phyloP scores from a whole-genome alignment of 2,888 invertebrate genomes.

The Eilema depressum region DNA sequence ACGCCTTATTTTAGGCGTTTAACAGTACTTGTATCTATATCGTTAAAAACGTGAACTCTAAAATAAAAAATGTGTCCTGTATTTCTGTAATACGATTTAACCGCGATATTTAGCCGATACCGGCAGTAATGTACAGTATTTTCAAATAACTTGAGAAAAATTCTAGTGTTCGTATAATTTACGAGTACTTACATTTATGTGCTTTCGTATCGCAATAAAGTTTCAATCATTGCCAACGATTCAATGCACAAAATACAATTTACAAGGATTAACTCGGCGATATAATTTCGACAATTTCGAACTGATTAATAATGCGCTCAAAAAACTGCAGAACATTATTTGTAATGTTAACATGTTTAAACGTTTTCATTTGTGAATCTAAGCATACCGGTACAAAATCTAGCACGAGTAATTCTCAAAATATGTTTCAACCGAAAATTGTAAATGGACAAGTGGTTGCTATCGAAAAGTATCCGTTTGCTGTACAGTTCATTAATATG shows the following conservation, averaged over 20 bases:
- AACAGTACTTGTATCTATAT: too few relatives aligned
- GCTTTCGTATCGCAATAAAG: not conserved
- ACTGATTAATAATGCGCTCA: not conserved
- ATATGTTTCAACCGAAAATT: conserved; percentile 52
- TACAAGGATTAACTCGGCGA: not conserved
- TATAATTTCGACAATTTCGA: not conserved
- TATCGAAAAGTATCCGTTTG: conserved; percentile 61
- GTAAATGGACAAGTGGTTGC: conserved; percentile 62
- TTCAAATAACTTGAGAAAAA: not conserved
- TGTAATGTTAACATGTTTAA: not conserved
- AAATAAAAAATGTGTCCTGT: too few relatives aligned
- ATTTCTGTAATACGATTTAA: too few relatives aligned
- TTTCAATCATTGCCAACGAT: conserved; percentile 1
- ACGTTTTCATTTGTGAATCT: not conserved
- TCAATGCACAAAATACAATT: not conserved
- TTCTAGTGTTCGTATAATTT: not conserved
- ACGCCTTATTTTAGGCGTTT: too few relatives aligned
- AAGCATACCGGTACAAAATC: not conserved
- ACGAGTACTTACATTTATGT: not conserved
- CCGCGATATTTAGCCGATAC: too few relatives aligned
- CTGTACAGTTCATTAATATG: conserved; percentile 67
- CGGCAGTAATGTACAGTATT: too few relatives aligned
- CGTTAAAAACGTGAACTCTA: too few relatives aligned
- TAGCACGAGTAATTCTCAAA: not conserved
- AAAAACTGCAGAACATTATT: not conserved